Evolutionary conservation across 2,888 invertebrate genomes (phyloP).

Genomic region (Trilocha varians): DNA sequence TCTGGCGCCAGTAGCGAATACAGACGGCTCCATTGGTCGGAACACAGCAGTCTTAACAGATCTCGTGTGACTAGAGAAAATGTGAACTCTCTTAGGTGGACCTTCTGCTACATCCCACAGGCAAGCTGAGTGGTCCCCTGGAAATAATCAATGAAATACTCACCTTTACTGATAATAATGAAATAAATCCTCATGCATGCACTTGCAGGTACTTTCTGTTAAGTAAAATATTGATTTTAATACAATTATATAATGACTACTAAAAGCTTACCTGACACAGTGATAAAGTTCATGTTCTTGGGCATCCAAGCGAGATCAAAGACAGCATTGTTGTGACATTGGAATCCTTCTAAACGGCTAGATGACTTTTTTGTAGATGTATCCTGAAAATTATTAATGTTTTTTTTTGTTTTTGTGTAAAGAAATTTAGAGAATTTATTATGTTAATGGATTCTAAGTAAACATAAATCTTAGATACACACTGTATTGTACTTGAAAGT

Average conservation of each 20-base stretch:
- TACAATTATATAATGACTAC: background rate
- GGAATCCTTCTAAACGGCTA: slow-evolving; percentile 59
- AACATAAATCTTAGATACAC: too few relatives aligned
- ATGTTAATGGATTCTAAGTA: too few relatives aligned
- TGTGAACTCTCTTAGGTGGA: slow-evolving; percentile 52
- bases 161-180: too few relatives aligned
- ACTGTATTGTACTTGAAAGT: too few relatives aligned
- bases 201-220: too few relatives aligned
- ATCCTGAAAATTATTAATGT: slow-evolving; percentile 62
- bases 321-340: slow-evolving; percentile 88
- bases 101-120: slow-evolving; percentile 82
- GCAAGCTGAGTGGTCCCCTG: slow-evolving; percentile 85
- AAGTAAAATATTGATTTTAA: background rate
- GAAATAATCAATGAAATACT: slow-evolving; percentile 11
- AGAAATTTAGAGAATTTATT: too few relatives aligned
- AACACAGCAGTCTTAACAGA: slow-evolving; percentile 89
- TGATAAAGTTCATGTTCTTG: slow-evolving; percentile 82
- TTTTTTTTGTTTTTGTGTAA: too few relatives aligned
- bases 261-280: slow-evolving; percentile 77
- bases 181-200: too few relatives aligned
- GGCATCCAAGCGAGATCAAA: slow-evolving; percentile 93
- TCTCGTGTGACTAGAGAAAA: slow-evolving; percentile 84
- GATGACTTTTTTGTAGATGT: slow-evolving; percentile 53
- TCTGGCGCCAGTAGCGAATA: slow-evolving; percentile 90
- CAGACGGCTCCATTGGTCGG: slow-evolving; percentile 77